These are phyloP conservation scores for Daktulosphaira vitifoliae DNA, from an alignment of 1,140 invertebrate species.

Conservation along the genomic window DNA sequence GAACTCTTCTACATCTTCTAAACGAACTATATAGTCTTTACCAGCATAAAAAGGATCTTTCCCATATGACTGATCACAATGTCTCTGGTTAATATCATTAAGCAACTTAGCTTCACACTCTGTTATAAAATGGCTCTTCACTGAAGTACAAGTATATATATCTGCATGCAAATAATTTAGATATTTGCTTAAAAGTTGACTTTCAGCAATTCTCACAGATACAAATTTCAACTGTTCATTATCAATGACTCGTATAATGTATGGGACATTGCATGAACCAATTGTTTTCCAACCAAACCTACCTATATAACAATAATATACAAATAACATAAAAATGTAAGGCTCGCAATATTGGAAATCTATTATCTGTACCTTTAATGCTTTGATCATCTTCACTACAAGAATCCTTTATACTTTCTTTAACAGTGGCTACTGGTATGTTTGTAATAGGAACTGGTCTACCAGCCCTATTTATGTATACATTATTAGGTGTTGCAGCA, in stretches of 20 bases:
- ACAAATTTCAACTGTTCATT: conserved; percentile 74
- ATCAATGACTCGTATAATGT: conserved; percentile 57
- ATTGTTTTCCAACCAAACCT: conserved; percentile 83
- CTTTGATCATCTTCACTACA: background rate
- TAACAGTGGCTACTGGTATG: background rate
- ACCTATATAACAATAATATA: conserved; percentile 46
- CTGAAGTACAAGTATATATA: conserved; percentile 77
- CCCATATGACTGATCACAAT: conserved; percentile 85
- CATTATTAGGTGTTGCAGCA: background rate
- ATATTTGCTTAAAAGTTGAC: conserved; percentile 76
- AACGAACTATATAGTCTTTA: conserved; percentile 71
- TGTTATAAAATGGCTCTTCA: conserved; percentile 88
- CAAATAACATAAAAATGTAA: conserved; percentile 39
- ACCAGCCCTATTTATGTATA: conserved; percentile 15
- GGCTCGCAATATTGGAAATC: background rate
- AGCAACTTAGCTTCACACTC: conserved; percentile 79
- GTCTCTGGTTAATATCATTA: conserved; percentile 86
- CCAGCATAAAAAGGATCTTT: conserved; percentile 78
- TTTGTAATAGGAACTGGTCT: background rate
- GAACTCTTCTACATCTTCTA: conserved; percentile 81
- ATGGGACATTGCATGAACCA: conserved; percentile 70
- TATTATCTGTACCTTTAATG: conserved; percentile 4
- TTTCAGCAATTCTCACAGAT: conserved; percentile 83
- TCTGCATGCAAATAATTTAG: conserved; percentile 70
- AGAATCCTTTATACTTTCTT: background rate